Conservation (phyloP, 2,113 vertebrate genomes). For the Seriola dumerili region DNA sequence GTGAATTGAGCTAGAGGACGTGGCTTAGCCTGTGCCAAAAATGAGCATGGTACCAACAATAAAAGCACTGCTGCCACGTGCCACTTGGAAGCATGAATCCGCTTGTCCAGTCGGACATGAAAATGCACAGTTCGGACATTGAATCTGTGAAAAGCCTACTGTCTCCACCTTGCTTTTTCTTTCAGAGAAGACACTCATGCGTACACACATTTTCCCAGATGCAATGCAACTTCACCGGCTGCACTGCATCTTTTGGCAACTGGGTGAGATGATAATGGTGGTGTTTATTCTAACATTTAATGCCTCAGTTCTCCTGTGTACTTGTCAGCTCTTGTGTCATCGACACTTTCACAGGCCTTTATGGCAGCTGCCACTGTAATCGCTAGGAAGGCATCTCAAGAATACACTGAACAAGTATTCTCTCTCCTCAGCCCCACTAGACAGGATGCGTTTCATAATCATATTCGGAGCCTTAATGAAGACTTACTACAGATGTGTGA, state of each 20-base stretch:
- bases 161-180: background rate
- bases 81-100: constrained; percentile 30
- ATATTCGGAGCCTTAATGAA: background rate
- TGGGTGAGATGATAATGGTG: background rate
- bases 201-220: background rate
- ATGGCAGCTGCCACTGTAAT: constrained; percentile 19
- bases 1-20: background rate
- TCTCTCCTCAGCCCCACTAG: background rate
- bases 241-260: constrained; percentile 13
- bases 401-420: constrained; percentile 12
- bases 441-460: constrained; percentile 5
- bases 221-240: background rate
- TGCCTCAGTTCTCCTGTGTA: constrained; percentile 17
- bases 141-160: constrained; percentile 12
- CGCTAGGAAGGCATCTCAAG: constrained; percentile 30
- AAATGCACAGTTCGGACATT: constrained; percentile 3
- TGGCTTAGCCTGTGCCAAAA: constrained; percentile 26
- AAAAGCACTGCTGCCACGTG: constrained; percentile 36
- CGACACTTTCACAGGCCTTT: constrained; percentile 26
- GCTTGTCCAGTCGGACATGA: constrained; percentile 1
- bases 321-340: constrained; percentile 21
- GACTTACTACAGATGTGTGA: constrained; percentile 12
- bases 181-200: background rate
- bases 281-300: constrained; percentile 47
- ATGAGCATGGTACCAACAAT: constrained; percentile 15